phyloP scores from a whole-genome alignment of 2,888 invertebrate genomes.

The Notodonta ziczac region DNA sequence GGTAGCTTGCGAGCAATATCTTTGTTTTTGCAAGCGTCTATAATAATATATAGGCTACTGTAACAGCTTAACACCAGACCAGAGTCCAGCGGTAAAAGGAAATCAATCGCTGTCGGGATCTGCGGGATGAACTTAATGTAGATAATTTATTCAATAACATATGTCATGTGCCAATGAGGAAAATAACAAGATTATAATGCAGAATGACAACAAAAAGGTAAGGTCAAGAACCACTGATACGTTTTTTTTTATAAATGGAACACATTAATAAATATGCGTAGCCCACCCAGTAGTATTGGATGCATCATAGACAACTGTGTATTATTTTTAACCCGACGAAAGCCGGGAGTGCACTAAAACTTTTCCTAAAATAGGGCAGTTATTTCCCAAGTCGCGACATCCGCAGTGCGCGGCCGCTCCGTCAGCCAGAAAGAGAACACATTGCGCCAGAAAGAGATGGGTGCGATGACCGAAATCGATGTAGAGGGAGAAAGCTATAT shows the following conservation, averaged over 20 bases:
- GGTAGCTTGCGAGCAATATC: too few species aligned
- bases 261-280: neutral
- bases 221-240: neutral
- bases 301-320: conserved; percentile 10
- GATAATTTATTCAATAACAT: too few species aligned
- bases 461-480: conserved; percentile 74
- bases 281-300: neutral
- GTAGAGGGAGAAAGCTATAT: conserved; percentile 46
- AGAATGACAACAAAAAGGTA: neutral
- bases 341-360: conserved; percentile 45
- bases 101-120: too few species aligned
- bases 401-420: conserved; percentile 64
- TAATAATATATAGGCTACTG: too few species aligned
- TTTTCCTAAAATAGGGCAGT: conserved; percentile 64
- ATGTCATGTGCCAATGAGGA: too few species aligned
- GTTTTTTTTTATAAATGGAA: neutral
- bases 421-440: conserved; percentile 53
- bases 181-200: too few species aligned
- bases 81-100: too few species aligned
- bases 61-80: too few species aligned
- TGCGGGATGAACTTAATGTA: too few species aligned
- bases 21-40: too few species aligned
- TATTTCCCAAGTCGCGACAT: conserved; percentile 54
- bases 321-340: conserved; percentile 40
- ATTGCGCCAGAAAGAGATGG: conserved; percentile 59